Percentiles rank a stretch among this genome's conserved stretches.
phyloP scores from a whole-genome alignment of 1,140 invertebrate species.

The Streblospio benedicti region DNA sequence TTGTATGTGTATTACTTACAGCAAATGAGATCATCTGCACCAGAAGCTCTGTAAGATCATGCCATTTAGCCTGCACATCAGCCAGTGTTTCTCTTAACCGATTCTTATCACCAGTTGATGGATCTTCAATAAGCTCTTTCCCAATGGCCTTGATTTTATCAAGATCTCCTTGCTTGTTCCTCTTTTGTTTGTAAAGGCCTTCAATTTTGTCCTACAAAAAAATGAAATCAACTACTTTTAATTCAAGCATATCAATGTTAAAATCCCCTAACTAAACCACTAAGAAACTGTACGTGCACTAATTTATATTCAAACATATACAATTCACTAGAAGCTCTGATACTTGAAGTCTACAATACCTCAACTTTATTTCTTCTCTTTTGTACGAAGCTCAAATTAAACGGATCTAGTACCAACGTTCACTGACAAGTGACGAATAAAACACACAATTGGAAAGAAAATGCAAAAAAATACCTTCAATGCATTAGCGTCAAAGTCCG shows the following conservation, averaged over 20 bases:
- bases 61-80: constrained; percentile 41
- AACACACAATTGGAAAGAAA: no score
- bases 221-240: constrained; percentile 22
- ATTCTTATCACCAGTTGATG: constrained; percentile 34
- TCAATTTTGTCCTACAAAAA: constrained; percentile 32
- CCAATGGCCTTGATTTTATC: constrained; percentile 31
- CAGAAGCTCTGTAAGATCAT: constrained; percentile 41
- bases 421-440: no score
- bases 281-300: no score
- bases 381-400: no score
- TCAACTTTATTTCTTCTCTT: no score
- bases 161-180: constrained; percentile 33
- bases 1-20: no score
- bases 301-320: no score
- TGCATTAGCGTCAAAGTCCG: constrained; percentile 6
- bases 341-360: no score
- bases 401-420: no score
- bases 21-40: constrained; percentile 41
- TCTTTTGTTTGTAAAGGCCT: constrained; percentile 33
- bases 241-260: background rate
- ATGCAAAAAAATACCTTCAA: no score
- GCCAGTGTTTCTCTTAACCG: constrained; percentile 34
- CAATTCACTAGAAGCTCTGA: no score
- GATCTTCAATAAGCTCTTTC: constrained; percentile 30
- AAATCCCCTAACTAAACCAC: background rate